Percentiles rank a stretch among this genome's conserved stretches.
Evolutionary conservation across 92 coral and sea anemone species (phyloP).

Genomic region (Pocillopora meandrina): DNA sequence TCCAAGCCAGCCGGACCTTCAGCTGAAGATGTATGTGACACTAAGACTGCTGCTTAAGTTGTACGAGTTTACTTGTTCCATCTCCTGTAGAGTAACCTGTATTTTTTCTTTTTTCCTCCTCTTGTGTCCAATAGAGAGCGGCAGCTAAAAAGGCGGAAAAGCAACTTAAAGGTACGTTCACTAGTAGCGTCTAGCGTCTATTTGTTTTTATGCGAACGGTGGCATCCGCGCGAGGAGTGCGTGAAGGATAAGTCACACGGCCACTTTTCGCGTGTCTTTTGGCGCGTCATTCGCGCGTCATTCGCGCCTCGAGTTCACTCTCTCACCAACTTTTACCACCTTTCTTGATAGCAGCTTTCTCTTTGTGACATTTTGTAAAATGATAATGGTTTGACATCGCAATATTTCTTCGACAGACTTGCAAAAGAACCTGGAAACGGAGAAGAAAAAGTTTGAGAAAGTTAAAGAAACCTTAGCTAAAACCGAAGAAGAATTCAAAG

Average conservation of each 20-base stretch:
- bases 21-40: slow-evolving; percentile 83
- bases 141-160: slow-evolving; percentile 96
- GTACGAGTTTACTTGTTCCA: not conserved
- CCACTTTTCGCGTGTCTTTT: too few species aligned
- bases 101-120: not conserved
- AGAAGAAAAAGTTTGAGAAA: slow-evolving; percentile 88
- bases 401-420: slow-evolving; percentile 50
- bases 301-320: too few species aligned
- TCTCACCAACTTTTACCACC: too few species aligned
- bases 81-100: not conserved
- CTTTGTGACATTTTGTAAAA: not conserved
- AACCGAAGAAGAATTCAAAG: slow-evolving; percentile 95
- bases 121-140: slow-evolving; percentile 71
- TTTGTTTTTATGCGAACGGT: too few species aligned
- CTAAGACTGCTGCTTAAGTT: not conserved
- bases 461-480: slow-evolving; percentile 78
- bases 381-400: not conserved
- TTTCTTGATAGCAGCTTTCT: too few species aligned
- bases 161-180: slow-evolving; percentile 81
- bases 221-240: too few species aligned
- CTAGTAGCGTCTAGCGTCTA: not conserved
- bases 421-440: slow-evolving; percentile 90
- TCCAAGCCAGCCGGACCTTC: slow-evolving; percentile 93
- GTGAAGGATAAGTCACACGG: too few species aligned
- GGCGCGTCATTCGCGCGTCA: too few species aligned